Base-by-base conservation (phyloP, 1,140 invertebrate genomes). In the Physella acuta region DNA sequence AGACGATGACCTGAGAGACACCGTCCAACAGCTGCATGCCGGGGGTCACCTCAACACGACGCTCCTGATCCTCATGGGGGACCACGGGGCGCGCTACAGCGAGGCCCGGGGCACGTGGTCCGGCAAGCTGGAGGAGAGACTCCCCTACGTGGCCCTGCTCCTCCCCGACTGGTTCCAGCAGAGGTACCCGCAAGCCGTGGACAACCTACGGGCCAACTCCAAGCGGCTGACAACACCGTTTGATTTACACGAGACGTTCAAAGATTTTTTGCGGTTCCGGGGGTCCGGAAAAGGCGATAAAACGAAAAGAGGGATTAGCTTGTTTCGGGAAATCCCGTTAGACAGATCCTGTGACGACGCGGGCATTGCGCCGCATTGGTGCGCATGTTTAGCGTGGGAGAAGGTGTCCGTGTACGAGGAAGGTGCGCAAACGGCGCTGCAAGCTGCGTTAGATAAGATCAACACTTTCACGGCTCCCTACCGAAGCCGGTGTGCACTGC, bases 321-420 rank as follows among this genome's bases (percentile, higher is more conserved):
- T 94, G 31, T 91, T 94, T 76, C 76, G 72, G 14, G 71, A 80
- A 68, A 81, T 86, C 33, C 82, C 85, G 8, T 87, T 90, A 71
- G 88, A 91, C 56, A 86, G 94, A 56, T 92, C 91, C 3, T 97
- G 94, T 81, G 86, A 88, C n/a, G 90, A 94, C 83, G 94, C 94
- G 3, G 92, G 90, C 37, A 94, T 97, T 64, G 92, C 94, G 79
- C 90, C 94, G 0, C 94, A 97, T 83, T 98, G 95, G 95, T 98
- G 95, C 78, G 91, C 93, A 20, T 98, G 95, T 78, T 85, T 96
- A 2, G 88, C 88, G 2, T 95, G 93, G 69, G 55, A 51, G 49
- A 16, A 68, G 11, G n/a, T 59, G 61, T 49, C 52, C 55, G 37
- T 68, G 61, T 5, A 51, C 64, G 3, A 4, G 52, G 2, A 26